Base-by-base conservation (phyloP, 2,113 vertebrate genomes). In the Setophaga coronata region DNA sequence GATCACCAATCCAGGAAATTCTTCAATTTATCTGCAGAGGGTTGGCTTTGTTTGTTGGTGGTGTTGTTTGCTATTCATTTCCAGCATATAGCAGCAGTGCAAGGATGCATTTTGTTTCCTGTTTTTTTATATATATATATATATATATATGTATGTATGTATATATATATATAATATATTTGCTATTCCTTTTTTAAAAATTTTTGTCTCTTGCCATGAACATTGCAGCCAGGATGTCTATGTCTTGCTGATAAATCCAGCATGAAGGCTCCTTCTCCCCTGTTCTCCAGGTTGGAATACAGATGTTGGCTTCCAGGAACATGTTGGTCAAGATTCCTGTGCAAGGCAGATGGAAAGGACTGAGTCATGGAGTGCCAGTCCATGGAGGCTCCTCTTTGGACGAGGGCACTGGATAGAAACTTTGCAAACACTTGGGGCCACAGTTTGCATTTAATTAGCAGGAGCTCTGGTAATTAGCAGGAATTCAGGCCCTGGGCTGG, bases 151-250 rank as follows among this genome's bases (percentile, higher is more conserved):
- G 43, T 97, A 72, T 97, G 94, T 98, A 95, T 97, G 57, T 96
- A 92, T 96, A 96, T 98, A 98, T 98, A 98, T 98, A 98, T 98
- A 98, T 97, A 97, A 97, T 97, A 97, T 98, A 98, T 98, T 97
- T 98, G 97, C 94, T 97, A 97, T 98, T 98, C 96, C 97, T 97
- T 98, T 98, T 96, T 96, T 73, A 95, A 97, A 97, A 94, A 95
- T 89, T 81, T 97, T 97, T 98, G 97, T 98, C 96, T 98, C 97
- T 98, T 36, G 82, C 96, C 97, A 93, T 95, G 93, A 97, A 95
- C 82, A 58, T 97, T 96, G 90, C 97, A 97, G 97, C 97, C 97
- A 97, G 97, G 97, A 97, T 90, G 62, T 97, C 93, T 88, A 86
- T 93, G 94, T 98, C 95, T 96, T 74, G 83, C 97, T 71, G 97